Conservation (phyloP, 2,888 invertebrate genomes). For the Troides helena region DNA sequence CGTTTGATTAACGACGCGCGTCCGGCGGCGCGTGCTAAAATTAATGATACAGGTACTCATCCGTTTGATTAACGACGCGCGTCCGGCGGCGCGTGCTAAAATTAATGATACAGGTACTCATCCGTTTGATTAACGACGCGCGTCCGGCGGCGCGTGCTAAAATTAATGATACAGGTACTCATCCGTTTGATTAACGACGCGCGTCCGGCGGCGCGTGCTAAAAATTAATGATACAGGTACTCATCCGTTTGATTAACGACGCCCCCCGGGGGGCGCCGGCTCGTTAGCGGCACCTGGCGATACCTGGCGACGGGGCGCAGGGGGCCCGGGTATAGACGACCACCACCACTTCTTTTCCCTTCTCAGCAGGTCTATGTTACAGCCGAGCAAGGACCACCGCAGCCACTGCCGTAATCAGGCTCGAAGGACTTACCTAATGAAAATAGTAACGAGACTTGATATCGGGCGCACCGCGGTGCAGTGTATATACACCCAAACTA, state of each 20-base stretch:
- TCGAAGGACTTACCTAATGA: too few species aligned
- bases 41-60: conserved; percentile 10
- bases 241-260: conserved; percentile 11
- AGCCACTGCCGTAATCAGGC: too few species aligned
- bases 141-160: conserved; percentile 12
- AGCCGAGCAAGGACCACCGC: too few species aligned
- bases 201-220: not conserved
- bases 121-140: not conserved
- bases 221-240: conserved; percentile 17
- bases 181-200: not conserved
- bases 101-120: conserved; percentile 12
- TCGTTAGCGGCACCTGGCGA: too few species aligned
- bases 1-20: not conserved
- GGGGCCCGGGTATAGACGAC: too few species aligned
- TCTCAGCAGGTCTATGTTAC: too few species aligned
- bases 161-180: conserved; percentile 14
- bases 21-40: conserved; percentile 17
- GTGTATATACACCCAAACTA: too few species aligned
- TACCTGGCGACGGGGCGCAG: too few species aligned
- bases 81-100: conserved; percentile 15
- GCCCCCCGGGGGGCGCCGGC: not conserved
- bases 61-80: not conserved
- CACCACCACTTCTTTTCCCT: too few species aligned
- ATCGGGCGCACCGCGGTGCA: too few species aligned
- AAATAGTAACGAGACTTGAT: too few species aligned